phyloP scores from a whole-genome alignment of 2,888 invertebrate species.

The Automeris io region DNA sequence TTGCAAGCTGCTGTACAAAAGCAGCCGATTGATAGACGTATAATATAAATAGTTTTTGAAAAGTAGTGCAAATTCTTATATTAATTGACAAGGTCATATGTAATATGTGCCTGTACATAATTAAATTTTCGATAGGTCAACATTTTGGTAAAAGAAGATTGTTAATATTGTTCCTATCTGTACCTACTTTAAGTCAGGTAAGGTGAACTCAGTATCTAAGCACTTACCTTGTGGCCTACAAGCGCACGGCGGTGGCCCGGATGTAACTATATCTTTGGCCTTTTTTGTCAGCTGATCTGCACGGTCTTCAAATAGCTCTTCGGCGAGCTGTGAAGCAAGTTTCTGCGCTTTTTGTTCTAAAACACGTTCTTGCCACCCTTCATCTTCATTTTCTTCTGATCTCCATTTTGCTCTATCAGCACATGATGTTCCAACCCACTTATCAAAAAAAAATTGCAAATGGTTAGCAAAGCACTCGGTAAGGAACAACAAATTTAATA shows the following conservation, averaged over 20 bases:
- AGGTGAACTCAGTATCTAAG: too few relatives aligned
- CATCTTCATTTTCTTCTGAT: conserved; percentile 25
- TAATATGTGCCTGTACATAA: too few relatives aligned
- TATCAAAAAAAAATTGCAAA: conserved; percentile 1
- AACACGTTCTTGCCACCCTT: conserved; percentile 40
- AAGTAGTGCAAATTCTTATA: too few relatives aligned
- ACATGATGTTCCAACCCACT: conserved; percentile 61
- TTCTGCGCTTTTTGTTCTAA: conserved; percentile 47
- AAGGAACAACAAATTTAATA: background rate
- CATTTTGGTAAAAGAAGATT: too few relatives aligned
- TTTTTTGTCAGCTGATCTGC: conserved; percentile 40
- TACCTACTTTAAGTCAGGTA: too few relatives aligned
- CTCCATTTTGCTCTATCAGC: conserved; percentile 33
- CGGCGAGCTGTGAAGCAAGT: conserved; percentile 47
- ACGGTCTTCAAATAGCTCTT: conserved; percentile 45
- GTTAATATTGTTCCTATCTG: too few relatives aligned
- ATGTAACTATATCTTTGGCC: conserved; percentile 34
- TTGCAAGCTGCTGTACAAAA: too few relatives aligned
- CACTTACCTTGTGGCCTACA: conserved; percentile 25
- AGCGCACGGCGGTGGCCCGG: conserved; percentile 45
- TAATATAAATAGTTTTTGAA: too few relatives aligned
- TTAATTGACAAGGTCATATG: too few relatives aligned
- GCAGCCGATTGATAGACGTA: too few relatives aligned
- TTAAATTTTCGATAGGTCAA: too few relatives aligned
- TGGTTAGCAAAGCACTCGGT: background rate